A percentile compares a stretch with the other conserved stretches of the same genome.
These are phyloP conservation scores for Coptotermes formosanus DNA, from an alignment of 1,140 invertebrate species.

Conservation along the genomic window DNA sequence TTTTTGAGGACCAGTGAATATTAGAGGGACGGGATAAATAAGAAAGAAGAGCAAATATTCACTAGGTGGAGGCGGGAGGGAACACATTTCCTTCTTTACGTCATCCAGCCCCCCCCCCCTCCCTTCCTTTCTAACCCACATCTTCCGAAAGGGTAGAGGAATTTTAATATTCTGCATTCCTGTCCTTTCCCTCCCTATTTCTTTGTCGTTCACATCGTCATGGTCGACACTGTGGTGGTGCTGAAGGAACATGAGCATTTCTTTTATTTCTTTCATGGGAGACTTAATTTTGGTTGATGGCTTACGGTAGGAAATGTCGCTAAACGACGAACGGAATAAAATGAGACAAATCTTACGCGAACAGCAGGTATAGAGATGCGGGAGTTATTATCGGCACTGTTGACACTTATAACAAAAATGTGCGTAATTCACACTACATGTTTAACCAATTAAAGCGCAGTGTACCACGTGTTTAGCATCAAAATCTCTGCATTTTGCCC, in stretches of 20 bases:
- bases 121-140: neutral
- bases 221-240: too few species aligned
- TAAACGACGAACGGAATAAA: too few species aligned
- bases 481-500: too few species aligned
- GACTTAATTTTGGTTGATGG: neutral
- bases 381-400: too few species aligned
- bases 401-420: too few species aligned
- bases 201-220: neutral
- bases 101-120: neutral
- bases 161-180: slow-evolving; percentile 19
- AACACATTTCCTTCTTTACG: too few species aligned
- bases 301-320: neutral
- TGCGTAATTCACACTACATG: too few species aligned
- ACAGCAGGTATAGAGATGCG: too few species aligned
- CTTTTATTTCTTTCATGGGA: neutral
- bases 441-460: too few species aligned
- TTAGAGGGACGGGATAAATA: neutral
- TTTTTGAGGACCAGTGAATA: neutral
- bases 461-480: too few species aligned
- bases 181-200: neutral
- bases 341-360: too few species aligned
- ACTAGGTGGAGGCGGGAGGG: neutral
- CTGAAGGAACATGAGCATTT: neutral
- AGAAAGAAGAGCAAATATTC: neutral
- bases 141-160: neutral